Evolutionary conservation across 2,113 vertebrate genomes (phyloP).

Genomic region (Ursus arctos): DNA sequence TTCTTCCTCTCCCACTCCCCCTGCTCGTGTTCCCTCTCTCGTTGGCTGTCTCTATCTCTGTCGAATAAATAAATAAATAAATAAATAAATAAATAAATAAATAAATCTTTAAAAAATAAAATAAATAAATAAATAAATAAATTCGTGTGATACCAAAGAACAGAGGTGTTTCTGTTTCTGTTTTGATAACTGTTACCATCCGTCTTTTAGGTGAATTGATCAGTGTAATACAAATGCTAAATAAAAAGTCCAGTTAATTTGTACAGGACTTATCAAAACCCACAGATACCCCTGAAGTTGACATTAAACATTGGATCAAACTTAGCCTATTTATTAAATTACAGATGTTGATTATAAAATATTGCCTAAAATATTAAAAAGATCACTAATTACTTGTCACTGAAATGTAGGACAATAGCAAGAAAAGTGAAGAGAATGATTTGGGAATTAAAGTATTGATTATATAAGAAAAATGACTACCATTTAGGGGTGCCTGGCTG

Average conservation of each 20-base stretch:
- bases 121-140: neutral
- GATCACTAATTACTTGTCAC: neutral
- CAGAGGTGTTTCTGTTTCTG: constrained; percentile 17
- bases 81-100: no score
- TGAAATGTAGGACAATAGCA: neutral
- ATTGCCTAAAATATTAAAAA: constrained; percentile 42
- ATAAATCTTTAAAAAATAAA: no score
- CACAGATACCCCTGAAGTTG: neutral
- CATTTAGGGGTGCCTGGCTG: neutral
- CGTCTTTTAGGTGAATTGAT: constrained; percentile 5
- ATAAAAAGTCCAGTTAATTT: constrained; percentile 19
- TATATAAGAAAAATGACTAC: neutral
- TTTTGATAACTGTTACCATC: neutral
- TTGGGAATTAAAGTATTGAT: neutral
- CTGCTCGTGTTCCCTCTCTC: no score
- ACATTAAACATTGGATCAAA: neutral
- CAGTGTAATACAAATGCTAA: constrained; percentile 27
- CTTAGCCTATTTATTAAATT: neutral
- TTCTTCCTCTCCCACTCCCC: no score
- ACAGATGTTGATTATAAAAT: constrained; percentile 16
- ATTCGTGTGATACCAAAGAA: neutral
- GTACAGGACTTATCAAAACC: constrained; percentile 17
- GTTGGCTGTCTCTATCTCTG: no score
- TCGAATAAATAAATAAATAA: no score
- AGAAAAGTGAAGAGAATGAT: constrained; percentile 4